These are phyloP conservation scores for Phalangium opilio DNA, from an alignment of 2,888 invertebrate species.

Conservation along the genomic window DNA sequence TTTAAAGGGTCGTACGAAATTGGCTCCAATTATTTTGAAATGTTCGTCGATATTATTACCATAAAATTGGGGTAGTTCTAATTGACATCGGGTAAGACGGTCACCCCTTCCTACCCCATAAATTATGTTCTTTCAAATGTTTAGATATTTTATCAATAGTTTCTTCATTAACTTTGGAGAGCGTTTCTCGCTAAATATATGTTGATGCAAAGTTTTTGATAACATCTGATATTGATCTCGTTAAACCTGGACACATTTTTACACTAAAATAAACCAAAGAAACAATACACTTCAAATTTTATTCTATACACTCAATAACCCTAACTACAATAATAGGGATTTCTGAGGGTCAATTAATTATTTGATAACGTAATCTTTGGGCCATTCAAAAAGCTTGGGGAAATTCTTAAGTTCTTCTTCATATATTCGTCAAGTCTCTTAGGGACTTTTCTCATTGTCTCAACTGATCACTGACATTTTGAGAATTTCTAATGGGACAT, in stretches of 20 bases:
- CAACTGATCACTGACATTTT: slow-evolving; percentile 78
- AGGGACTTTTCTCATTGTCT: slow-evolving; percentile 63
- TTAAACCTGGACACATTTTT: slow-evolving; percentile 38
- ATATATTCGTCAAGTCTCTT: slow-evolving; percentile 62
- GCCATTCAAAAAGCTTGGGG: slow-evolving; percentile 70
- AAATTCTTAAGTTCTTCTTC: slow-evolving; percentile 62
- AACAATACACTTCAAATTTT: no score
- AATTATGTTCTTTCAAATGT: slow-evolving; percentile 52
- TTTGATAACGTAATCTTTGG: slow-evolving; percentile 12
- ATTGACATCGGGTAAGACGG: slow-evolving; percentile 47
- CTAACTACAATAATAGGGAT: no score
- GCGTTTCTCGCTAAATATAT: slow-evolving; percentile 45
- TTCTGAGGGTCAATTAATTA: neutral
- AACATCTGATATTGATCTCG: slow-evolving; percentile 80
- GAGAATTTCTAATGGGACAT: slow-evolving; percentile 54
- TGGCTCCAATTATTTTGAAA: slow-evolving; percentile 60
- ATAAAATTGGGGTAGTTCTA: slow-evolving; percentile 56
- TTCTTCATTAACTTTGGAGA: slow-evolving; percentile 9
- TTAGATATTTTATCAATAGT: slow-evolving; percentile 40
- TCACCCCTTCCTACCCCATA: slow-evolving; percentile 40
- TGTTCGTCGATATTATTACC: slow-evolving; percentile 71
- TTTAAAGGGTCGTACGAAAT: slow-evolving; percentile 56
- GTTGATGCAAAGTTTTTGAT: slow-evolving; percentile 52
- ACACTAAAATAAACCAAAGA: no score
- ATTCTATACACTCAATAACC: no score